Evolutionary conservation across 1,140 invertebrate genomes (phyloP).

Genomic region (Bombus fervidus): DNA sequence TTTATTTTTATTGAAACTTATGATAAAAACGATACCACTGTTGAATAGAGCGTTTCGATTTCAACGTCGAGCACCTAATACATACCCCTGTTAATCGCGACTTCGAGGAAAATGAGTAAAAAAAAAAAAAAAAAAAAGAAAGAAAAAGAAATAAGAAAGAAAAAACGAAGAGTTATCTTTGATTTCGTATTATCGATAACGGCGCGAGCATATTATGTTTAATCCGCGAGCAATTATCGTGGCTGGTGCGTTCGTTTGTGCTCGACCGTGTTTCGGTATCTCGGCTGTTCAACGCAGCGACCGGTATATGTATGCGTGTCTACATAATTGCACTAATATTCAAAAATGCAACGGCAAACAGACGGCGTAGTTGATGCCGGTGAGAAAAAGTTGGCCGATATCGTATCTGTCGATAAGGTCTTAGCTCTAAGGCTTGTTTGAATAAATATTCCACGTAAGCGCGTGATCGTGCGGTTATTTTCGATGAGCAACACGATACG

Average conservation of each 20-base stretch:
- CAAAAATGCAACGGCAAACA: conserved; percentile 55
- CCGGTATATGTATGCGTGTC: conserved; percentile 13
- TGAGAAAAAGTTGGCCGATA: conserved; percentile 55
- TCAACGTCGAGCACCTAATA: conserved; percentile 26
- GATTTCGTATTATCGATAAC: conserved; percentile 59
- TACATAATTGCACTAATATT: conserved; percentile 62
- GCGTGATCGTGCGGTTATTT: conserved; percentile 63
- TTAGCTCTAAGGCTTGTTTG: conserved; percentile 60
- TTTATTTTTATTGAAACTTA: neutral
- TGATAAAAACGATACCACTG: neutral
- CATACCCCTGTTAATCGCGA: no score
- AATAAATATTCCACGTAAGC: conserved; percentile 69
- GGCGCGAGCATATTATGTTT: conserved; percentile 48
- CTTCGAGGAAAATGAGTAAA: neutral
- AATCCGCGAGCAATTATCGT: conserved; percentile 48
- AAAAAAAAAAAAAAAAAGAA: neutral
- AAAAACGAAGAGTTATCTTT: conserved; percentile 27
- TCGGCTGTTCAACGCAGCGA: conserved; percentile 4
- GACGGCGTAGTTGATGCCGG: neutral
- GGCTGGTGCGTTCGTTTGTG: neutral
- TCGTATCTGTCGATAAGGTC: conserved; percentile 67
- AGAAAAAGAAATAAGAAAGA: neutral
- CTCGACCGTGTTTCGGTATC: neutral
- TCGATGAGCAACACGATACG: conserved; percentile 52
- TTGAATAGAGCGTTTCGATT: neutral